These are phyloP conservation scores for Oryctes rhinoceros DNA, from an alignment of 1,140 invertebrate species.

Conservation along the genomic window DNA sequence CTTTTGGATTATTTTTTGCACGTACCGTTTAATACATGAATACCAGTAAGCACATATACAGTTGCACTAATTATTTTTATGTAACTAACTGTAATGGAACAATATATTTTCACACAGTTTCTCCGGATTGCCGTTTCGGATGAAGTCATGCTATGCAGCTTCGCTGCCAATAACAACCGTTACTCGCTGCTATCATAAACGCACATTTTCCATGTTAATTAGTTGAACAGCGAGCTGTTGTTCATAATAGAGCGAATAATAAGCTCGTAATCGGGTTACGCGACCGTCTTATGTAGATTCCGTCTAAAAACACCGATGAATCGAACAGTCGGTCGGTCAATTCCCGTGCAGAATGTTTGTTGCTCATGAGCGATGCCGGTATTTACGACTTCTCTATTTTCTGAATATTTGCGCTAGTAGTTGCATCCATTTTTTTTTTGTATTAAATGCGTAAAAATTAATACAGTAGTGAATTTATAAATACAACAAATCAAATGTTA, in stretches of 20 bases:
- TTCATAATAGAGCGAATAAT: neutral
- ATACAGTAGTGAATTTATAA: no score
- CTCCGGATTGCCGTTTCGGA: slow-evolving; percentile 8
- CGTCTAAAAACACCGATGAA: neutral
- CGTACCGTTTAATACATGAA: neutral
- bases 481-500: no score
- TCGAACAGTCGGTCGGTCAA: neutral
- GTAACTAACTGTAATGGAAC: neutral
- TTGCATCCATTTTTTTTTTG: no score
- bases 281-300: neutral
- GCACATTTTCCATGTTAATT: neutral
- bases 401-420: neutral
- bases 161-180: neutral
- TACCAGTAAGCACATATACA: neutral
- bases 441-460: no score
- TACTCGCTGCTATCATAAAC: slow-evolving; percentile 9
- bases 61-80: neutral
- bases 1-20: neutral
- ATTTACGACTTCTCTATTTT: neutral
- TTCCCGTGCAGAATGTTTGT: neutral
- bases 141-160: neutral
- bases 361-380: neutral
- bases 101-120: neutral
- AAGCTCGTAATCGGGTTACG: neutral
- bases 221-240: neutral